phyloP scores from a whole-genome alignment of 2,113 vertebrate genomes.

The Podilymbus podiceps region DNA sequence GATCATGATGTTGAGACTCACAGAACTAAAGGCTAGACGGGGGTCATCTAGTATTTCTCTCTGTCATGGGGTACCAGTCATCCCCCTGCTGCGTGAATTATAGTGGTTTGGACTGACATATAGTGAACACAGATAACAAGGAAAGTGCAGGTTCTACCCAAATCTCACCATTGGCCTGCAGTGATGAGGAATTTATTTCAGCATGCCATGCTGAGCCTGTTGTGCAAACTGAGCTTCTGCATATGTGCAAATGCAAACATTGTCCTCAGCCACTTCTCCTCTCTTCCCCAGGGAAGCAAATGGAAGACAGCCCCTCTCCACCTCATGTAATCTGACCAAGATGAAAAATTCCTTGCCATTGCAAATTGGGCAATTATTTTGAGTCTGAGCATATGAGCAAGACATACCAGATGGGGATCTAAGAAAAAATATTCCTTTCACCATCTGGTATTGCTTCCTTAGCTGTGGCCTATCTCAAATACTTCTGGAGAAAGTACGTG shows the following conservation, averaged over 20 bases:
- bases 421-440: background rate
- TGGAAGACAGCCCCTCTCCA: background rate
- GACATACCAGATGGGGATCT: background rate
- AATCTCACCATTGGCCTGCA: background rate
- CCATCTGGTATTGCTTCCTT: background rate
- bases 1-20: background rate
- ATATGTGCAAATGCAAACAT: fast-evolving
- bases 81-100: fast-evolving
- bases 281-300: background rate
- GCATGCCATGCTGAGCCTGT: background rate
- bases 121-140: background rate
- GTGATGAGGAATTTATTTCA: background rate
- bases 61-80: fast-evolving
- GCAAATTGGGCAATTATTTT: background rate
- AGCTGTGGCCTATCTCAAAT: background rate
- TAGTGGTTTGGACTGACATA: background rate
- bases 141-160: background rate
- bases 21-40: background rate
- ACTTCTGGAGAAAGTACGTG: background rate
- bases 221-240: background rate
- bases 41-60: background rate
- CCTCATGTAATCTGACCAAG: background rate
- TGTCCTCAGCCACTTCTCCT: background rate
- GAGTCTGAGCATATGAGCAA: background rate
- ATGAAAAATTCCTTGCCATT: background rate